Evolutionary conservation across 2,888 invertebrate genomes (phyloP), one percentile per base, ranked within the genome.

Genomic region (Diarsia mendica): DNA sequence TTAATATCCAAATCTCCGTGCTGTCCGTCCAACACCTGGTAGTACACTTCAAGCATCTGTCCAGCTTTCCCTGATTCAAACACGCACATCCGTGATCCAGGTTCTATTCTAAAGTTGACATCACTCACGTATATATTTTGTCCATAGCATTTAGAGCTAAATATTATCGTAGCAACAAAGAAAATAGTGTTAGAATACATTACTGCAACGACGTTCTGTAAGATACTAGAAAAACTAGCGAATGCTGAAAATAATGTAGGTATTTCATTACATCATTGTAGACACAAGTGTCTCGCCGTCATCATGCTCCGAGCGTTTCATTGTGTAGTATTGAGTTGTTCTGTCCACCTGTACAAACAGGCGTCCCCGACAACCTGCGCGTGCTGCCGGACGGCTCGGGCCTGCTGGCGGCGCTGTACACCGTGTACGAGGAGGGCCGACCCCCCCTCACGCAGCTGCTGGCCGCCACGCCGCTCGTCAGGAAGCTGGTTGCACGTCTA

Each of bases 1-100:
- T 97, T 98, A 75, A 99, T 98, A 90, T 99, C 98, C 87, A 98
- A 95, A 88, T 98, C 98, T 9, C 98, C 98, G 87, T 98, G 98
- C 23, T 98, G 98, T 3, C 98, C 98, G 93, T 98, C 98, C 79
- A 98, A 97, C 4, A 96, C 96, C 96, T 97, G 94, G 82, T 96
- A 96, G 82, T 92, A 94, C 2, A 93, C 91, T 83, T 96, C 96
- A 92, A 96, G 88, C 70, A 90, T 89, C 78, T 96, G 94, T 2
- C 95, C 95, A 13, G 90, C 88, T 82, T 91, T 91, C 0, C 91
- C 96, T 15, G 88, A 89, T 84, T 96, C 94, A 79, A 91, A 96
- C 77, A 96, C 94, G 79, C 96, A 96, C 10, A 93, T 94, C 65
- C 90, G 91, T 3, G 90, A 87, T 6, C 96, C 96, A 0, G 95